Percentiles rank a stretch among this genome's conserved stretches.
phyloP scores from a whole-genome alignment of 2,888 invertebrate genomes.

The Colostygia pectinataria region DNA sequence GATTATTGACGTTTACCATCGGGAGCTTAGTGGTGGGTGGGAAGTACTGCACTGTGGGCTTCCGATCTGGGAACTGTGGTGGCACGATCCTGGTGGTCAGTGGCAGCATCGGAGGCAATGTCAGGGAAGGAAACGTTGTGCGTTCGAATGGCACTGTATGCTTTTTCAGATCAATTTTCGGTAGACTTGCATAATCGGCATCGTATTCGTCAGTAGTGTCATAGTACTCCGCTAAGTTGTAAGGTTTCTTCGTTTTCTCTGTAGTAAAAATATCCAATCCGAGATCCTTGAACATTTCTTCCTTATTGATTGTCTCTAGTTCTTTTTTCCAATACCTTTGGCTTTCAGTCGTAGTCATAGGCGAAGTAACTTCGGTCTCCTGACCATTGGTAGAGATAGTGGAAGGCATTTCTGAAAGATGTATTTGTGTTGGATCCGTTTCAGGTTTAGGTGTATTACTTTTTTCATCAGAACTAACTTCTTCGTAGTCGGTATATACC shows the following conservation, averaged over 20 bases:
- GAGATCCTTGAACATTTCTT: slow-evolving; percentile 31
- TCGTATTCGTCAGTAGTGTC: slow-evolving; percentile 65
- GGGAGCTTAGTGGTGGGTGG: slow-evolving; percentile 57
- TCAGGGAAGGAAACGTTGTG: slow-evolving; percentile 34
- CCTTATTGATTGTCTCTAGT: slow-evolving; percentile 26
- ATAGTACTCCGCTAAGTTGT: slow-evolving; percentile 59
- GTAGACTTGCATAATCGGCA: slow-evolving; percentile 58
- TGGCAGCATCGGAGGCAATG: slow-evolving; percentile 35
- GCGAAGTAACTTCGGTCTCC: slow-evolving; percentile 10
- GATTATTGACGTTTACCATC: slow-evolving; percentile 47
- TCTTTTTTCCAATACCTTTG: slow-evolving; percentile 22
- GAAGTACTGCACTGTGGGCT: slow-evolving; percentile 69
- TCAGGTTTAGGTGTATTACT: slow-evolving; percentile 24
- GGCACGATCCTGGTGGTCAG: slow-evolving; percentile 35
- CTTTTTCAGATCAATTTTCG: slow-evolving; percentile 68
- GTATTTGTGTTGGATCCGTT: slow-evolving; percentile 7
- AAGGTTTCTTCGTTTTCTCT: slow-evolving; percentile 47
- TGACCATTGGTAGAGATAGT: slow-evolving; percentile 1
- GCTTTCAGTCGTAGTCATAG: slow-evolving; percentile 14
- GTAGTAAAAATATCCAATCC: slow-evolving; percentile 36
- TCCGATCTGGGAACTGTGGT: slow-evolving; percentile 49
- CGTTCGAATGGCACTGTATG: slow-evolving; percentile 38
- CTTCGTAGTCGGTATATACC: slow-evolving; percentile 66
- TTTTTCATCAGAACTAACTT: slow-evolving; percentile 52
- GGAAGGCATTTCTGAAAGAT: slow-evolving; percentile 13